Percentiles rank a stretch among this genome's conserved stretches.
These are phyloP conservation scores for Ditylenchus weischeri DNA, from an alignment of 2,888 invertebrate species.

Conservation along the genomic window DNA sequence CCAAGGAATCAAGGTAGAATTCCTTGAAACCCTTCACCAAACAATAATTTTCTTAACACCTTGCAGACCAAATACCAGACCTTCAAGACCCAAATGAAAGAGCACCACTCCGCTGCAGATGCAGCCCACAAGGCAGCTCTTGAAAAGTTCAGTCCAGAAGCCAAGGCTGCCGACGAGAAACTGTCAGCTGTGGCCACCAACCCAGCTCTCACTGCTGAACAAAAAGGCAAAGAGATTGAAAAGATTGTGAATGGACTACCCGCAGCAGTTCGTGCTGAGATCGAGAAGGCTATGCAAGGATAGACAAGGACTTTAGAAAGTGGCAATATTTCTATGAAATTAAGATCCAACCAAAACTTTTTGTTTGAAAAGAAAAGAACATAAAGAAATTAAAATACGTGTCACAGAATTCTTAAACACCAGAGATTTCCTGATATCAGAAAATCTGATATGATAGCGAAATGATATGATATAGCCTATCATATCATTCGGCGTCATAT, in stretches of 20 bases:
- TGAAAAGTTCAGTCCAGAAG: constrained; percentile 48
- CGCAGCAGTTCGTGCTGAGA: constrained; percentile 45
- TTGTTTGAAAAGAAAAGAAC: too few species aligned
- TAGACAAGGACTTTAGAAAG: constrained; percentile 10
- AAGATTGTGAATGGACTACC: constrained; percentile 42
- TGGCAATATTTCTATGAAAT: not conserved
- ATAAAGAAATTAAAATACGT: too few species aligned
- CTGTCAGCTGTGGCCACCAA: constrained; percentile 50
- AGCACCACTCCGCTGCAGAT: constrained; percentile 43
- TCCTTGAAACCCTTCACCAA: not conserved
- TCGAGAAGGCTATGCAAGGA: constrained; percentile 47
- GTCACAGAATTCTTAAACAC: too few species aligned
- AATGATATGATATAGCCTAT: too few species aligned
- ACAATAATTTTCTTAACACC: not conserved
- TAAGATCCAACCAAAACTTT: too few species aligned
- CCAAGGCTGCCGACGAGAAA: constrained; percentile 43
- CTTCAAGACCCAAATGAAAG: constrained; percentile 46
- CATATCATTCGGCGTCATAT: too few species aligned
- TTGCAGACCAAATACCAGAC: constrained; percentile 42
- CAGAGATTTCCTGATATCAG: too few species aligned
- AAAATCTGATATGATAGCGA: too few species aligned
- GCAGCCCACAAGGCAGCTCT: constrained; percentile 46
- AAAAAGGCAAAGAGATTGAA: constrained; percentile 50
- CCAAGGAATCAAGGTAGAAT: constrained; percentile 33
- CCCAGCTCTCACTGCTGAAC: constrained; percentile 38